Base-by-base conservation (phyloP, 2,113 vertebrate species). In the Tenrec ecaudatus region DNA sequence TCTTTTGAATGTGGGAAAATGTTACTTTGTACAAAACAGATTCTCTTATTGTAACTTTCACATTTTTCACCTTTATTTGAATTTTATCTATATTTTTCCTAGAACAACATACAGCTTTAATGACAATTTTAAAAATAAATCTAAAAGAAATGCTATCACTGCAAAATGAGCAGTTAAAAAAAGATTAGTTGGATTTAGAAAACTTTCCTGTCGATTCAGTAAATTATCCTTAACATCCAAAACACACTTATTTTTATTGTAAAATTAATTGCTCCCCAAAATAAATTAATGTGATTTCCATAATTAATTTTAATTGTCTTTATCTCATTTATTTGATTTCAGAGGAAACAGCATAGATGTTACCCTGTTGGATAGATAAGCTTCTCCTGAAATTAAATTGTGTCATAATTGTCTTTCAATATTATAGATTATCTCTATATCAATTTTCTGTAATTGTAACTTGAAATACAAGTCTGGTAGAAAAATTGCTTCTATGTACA, bases 1-100 rank as follows among this genome's bases (percentile, higher is more conserved):
- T n/a, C 0, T 93, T 91, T 81, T 82, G 31, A 94, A 94, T 31
- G 16, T 66, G 12, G 66, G 62, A 85, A 82, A 87, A 86, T 84
- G 3, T 38, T 53, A 16, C n/a, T 86, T 68, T 71, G 71, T 73
- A n/a, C 12, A 71, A 87, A 95, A 58, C 6, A 68, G 62, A 31
- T 75, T n/a, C 62, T 57, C 19, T 36, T 62, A 40, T 16, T 75
- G 2, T 71, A 53, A 68, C 40, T 75, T 76, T 12, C 57, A 23
- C 4, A 31, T 43, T 89, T 73, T 69, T 84, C 7, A 75, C 33
- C 33, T 64, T 88, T 60, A 16, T 25, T 88, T 33, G 33, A 82
- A 62, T 47, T 87, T 85, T 6, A 62, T 31, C 62, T 88, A 16
- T 79, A 27, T 64, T 2, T 33, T 76, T 94, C 58, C 27, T 68